Conservation (phyloP, 1,140 invertebrate genomes). For the Dreissena rostriformis region DNA sequence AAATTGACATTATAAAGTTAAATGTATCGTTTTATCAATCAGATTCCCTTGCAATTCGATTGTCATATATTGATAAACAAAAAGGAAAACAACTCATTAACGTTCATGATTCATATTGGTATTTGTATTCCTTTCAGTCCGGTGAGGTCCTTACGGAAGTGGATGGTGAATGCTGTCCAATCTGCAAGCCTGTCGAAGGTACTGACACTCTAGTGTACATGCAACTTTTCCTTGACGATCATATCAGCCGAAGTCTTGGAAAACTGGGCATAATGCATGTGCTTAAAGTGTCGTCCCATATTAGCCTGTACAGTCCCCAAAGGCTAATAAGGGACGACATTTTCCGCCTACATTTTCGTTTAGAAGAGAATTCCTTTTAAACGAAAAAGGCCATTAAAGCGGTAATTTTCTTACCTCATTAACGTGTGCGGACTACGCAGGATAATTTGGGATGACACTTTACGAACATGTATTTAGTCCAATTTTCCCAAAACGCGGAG, state of each 20-base stretch:
- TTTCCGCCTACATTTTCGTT: neutral
- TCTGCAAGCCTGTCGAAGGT: neutral
- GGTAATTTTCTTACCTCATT: no score
- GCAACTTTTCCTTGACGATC: neutral
- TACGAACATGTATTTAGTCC: no score
- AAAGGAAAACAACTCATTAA: neutral
- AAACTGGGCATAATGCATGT: neutral
- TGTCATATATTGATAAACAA: neutral
- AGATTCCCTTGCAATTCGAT: neutral
- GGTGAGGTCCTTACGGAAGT: neutral
- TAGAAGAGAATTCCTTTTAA: neutral
- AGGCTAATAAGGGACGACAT: neutral
- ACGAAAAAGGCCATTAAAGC: neutral
- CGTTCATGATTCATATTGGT: neutral
- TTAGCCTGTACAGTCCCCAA: neutral
- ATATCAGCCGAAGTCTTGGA: neutral
- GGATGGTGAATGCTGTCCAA: neutral
- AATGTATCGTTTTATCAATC: neutral
- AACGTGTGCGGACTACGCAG: no score
- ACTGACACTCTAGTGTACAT: neutral
- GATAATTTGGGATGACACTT: no score
- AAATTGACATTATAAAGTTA: neutral
- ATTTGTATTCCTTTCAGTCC: neutral
- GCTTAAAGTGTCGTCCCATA: neutral
- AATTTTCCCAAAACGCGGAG: no score